Conservation (phyloP, 2,797 vertebrate genomes). For the Lagorchestes hirsutus region DNA sequence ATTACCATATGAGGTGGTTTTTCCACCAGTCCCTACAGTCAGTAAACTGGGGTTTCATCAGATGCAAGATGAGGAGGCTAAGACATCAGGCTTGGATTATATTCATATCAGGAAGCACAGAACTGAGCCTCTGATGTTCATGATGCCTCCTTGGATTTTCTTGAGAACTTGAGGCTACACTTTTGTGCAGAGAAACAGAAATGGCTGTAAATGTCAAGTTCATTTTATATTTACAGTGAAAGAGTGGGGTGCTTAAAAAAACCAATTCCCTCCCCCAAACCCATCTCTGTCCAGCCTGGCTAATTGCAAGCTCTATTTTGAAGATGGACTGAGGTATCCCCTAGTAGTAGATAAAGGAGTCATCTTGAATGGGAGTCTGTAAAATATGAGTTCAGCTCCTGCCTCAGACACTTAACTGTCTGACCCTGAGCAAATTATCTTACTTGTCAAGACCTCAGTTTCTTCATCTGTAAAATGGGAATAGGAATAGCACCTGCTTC, state of each 20-base stretch:
- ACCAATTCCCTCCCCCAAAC: not conserved
- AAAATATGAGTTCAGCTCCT: not conserved
- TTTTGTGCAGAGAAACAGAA: not conserved
- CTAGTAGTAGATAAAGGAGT: not conserved
- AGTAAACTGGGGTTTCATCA: not conserved
- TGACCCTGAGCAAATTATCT: not conserved
- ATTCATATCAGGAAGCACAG: not conserved
- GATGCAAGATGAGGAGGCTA: not conserved
- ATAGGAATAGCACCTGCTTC: not conserved
- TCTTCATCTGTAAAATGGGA: too few species aligned
- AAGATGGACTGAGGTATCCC: not conserved
- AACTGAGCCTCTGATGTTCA: not conserved
- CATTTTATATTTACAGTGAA: not conserved
- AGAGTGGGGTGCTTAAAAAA: not conserved
- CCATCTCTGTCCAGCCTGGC: not conserved
- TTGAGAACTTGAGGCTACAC: not conserved
- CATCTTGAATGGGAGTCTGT: not conserved
- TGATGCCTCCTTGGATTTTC: not conserved
- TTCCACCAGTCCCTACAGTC: conserved; percentile 40
- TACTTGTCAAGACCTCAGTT: not conserved
- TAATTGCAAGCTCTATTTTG: not conserved
- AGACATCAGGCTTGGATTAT: not conserved
- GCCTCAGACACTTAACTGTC: not conserved
- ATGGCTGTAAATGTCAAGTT: not conserved
- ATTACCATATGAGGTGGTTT: conserved; percentile 73